phyloP scores from a whole-genome alignment of 2,113 vertebrate genomes.

The Urocolius indicus region DNA sequence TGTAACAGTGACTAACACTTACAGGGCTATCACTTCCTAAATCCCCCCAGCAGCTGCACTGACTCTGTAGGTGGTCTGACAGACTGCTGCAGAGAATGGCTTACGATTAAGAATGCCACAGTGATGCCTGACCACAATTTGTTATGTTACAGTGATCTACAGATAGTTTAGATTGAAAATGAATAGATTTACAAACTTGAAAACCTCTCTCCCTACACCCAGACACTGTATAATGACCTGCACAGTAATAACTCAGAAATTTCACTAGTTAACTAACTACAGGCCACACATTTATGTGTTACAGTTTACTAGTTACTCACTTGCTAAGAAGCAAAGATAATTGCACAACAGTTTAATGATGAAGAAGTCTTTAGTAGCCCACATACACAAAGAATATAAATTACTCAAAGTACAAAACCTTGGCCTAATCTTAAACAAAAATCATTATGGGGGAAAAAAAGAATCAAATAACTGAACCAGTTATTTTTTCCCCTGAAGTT shows the following conservation, averaged over 20 bases:
- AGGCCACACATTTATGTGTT: fast-evolving
- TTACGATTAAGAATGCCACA: neutral
- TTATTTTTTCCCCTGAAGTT: neutral
- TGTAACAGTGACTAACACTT: neutral
- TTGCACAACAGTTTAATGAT: neutral
- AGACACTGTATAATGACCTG: neutral
- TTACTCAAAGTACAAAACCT: neutral
- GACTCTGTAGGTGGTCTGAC: slow-evolving; percentile 77
- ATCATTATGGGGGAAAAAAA: neutral
- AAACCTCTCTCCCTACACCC: neutral
- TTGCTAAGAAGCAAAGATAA: neutral
- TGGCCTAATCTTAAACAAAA: neutral
- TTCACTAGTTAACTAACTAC: neutral
- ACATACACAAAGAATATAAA: neutral
- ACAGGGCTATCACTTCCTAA: neutral
- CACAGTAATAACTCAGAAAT: neutral
- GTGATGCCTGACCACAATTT: neutral
- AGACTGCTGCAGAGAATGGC: slow-evolving; percentile 28
- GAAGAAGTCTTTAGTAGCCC: neutral
- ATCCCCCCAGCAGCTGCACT: slow-evolving; percentile 44
- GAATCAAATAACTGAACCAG: neutral
- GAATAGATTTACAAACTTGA: neutral
- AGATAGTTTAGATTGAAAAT: slow-evolving; percentile 28
- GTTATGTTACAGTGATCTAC: neutral
- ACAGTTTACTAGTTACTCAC: neutral